These are phyloP conservation scores for Thermophis baileyi DNA, from an alignment of 2,113 vertebrate genomes.

Conservation along the genomic window DNA sequence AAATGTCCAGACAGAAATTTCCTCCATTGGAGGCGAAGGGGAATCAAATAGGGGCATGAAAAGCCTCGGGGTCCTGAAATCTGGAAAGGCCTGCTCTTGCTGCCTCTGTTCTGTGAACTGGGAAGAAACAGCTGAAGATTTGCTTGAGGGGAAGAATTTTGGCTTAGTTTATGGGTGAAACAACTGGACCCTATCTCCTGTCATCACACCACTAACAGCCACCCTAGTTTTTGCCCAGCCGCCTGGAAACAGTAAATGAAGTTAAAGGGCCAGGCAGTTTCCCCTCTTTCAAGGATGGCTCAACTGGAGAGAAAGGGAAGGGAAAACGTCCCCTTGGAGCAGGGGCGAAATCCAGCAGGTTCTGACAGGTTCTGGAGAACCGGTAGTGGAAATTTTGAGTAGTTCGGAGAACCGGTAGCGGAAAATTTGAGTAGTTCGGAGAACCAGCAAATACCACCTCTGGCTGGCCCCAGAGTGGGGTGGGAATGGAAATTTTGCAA, in stretches of 20 bases:
- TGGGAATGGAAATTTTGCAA: too few species aligned
- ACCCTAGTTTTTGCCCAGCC: neutral
- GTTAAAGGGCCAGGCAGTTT: neutral
- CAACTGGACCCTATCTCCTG: conserved; percentile 52
- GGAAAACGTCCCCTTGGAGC: rapidly evolving
- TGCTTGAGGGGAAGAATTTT: neutral
- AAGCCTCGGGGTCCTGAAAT: neutral
- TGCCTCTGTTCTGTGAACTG: neutral
- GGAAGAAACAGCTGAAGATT: conserved; percentile 12
- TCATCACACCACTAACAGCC: rapidly evolving
- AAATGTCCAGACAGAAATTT: neutral
- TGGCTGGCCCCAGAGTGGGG: too few species aligned
- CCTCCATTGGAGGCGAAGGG: neutral
- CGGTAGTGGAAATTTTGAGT: too few species aligned
- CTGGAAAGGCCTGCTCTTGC: neutral
- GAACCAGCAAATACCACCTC: too few species aligned
- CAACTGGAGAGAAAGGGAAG: rapidly evolving
- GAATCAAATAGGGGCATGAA: neutral
- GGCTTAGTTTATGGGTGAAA: conserved; percentile 25
- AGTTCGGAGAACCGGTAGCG: too few species aligned
- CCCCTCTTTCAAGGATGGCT: neutral
- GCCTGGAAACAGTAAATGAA: conserved; percentile 11
- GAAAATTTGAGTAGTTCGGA: too few species aligned
- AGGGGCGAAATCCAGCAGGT: too few species aligned
- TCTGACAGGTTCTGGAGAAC: too few species aligned